phyloP scores from a whole-genome alignment of 2,888 invertebrate species.

The Hypolimnas misippus region DNA sequence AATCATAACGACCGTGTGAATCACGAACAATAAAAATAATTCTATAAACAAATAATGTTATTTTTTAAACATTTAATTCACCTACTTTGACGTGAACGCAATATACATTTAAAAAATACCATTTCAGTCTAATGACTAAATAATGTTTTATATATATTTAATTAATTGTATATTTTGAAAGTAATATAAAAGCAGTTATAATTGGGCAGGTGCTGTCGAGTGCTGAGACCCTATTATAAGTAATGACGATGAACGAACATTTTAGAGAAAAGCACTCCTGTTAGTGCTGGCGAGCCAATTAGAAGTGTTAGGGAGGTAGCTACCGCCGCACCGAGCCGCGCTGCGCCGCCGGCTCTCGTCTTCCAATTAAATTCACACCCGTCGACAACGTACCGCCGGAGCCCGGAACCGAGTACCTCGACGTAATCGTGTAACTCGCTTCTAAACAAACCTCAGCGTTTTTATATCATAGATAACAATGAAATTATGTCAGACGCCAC shows the following conservation, averaged over 20 bases:
- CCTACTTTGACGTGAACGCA: no score
- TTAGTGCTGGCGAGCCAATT: slow-evolving; percentile 78
- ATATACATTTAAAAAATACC: no score
- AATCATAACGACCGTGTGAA: slow-evolving; percentile 4
- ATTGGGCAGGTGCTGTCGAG: slow-evolving; percentile 55
- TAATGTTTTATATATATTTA: background rate
- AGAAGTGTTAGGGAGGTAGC: slow-evolving; percentile 69
- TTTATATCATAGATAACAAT: slow-evolving; percentile 77
- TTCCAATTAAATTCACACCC: slow-evolving; percentile 78
- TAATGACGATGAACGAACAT: slow-evolving; percentile 67
- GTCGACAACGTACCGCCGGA: slow-evolving; percentile 48
- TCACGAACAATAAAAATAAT: background rate
- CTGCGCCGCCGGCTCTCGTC: slow-evolving; percentile 48
- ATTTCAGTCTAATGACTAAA: background rate
- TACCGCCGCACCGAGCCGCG: slow-evolving; percentile 41
- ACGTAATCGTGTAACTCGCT: slow-evolving; percentile 79
- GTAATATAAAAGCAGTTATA: slow-evolving; percentile 53
- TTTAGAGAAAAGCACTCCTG: slow-evolving; percentile 67
- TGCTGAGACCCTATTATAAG: slow-evolving; percentile 60
- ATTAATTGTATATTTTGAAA: slow-evolving; percentile 43
- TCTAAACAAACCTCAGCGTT: slow-evolving; percentile 74
- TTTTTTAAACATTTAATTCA: no score
- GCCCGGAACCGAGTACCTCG: slow-evolving; percentile 59
- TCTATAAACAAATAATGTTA: background rate
- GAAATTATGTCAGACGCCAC: slow-evolving; percentile 76